Percentiles rank a stretch among this genome's conserved stretches.
Conservation (phyloP, 2,797 vertebrate genomes). For the Xenentodon cancila region DNA sequence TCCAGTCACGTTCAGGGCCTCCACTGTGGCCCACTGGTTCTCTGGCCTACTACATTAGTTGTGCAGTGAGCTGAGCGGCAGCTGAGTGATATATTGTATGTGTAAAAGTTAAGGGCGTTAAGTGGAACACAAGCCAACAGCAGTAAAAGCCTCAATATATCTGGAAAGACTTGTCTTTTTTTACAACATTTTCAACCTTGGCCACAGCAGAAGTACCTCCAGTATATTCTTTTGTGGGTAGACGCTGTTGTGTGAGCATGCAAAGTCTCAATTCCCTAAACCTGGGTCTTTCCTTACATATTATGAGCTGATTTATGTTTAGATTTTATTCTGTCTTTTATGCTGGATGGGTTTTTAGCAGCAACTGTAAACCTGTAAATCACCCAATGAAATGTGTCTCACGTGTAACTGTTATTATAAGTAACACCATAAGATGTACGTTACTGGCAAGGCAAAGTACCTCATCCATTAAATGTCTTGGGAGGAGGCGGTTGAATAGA, state of each 20-base stretch:
- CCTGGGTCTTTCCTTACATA: constrained; percentile 41
- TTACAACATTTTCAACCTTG: constrained; percentile 47
- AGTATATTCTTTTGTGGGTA: constrained; percentile 11
- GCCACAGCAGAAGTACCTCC: constrained; percentile 21
- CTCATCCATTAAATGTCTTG: constrained; percentile 29
- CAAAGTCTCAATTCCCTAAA: constrained; percentile 32
- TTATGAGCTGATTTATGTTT: constrained; percentile 60
- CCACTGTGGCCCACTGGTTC: constrained; percentile 24
- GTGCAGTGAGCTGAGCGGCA: constrained; percentile 42
- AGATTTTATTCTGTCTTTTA: constrained; percentile 60
- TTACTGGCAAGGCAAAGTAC: constrained; percentile 31
- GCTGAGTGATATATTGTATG: constrained; percentile 74
- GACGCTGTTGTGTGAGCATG: constrained; percentile 11
- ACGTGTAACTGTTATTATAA: constrained; percentile 39
- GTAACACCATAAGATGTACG: constrained; percentile 21
- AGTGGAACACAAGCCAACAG: constrained; percentile 72
- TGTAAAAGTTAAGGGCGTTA: constrained; percentile 74
- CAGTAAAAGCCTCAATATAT: constrained; percentile 76
- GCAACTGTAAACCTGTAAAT: constrained; percentile 62
- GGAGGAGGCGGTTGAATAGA: constrained; percentile 16
- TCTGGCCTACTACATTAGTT: constrained; percentile 36
- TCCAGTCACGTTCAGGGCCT: constrained; percentile 34
- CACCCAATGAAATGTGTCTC: constrained; percentile 51
- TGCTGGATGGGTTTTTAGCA: constrained; percentile 54
- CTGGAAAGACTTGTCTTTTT: constrained; percentile 51